These are phyloP conservation scores for Campaea margaritaria DNA, from an alignment of 2,888 invertebrate species.

Conservation along the genomic window DNA sequence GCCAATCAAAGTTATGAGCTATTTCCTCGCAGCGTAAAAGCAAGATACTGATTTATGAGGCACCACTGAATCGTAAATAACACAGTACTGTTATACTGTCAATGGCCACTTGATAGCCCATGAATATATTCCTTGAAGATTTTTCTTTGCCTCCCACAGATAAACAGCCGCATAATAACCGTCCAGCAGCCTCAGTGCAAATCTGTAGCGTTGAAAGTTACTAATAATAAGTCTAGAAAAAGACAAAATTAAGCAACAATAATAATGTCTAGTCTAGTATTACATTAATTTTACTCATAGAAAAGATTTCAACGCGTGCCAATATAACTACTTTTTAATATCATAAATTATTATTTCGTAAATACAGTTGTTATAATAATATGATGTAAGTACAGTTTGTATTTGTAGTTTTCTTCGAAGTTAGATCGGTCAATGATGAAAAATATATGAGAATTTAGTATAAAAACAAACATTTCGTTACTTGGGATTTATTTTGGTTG, in stretches of 20 bases:
- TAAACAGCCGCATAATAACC: slow-evolving; percentile 13
- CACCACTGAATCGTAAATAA: slow-evolving; percentile 56
- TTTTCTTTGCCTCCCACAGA: slow-evolving; percentile 1
- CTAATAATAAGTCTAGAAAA: neutral
- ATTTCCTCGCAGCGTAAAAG: slow-evolving; percentile 61
- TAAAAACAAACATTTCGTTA: no score
- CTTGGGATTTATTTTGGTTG: no score
- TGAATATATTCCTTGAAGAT: slow-evolving; percentile 40
- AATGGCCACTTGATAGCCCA: slow-evolving; percentile 42
- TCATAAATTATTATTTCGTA: neutral
- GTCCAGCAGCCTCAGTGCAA: slow-evolving; percentile 1
- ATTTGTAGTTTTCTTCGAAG: no score
- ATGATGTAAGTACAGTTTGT: no score
- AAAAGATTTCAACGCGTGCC: slow-evolving; percentile 23
- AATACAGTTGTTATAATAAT: neutral
- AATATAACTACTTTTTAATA: slow-evolving; percentile 2
- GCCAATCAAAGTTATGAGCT: slow-evolving; percentile 69
- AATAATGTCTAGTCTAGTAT: neutral
- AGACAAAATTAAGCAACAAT: neutral
- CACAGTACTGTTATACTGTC: slow-evolving; percentile 45
- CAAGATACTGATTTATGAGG: slow-evolving; percentile 63
- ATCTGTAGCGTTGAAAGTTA: neutral
- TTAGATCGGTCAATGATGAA: no score
- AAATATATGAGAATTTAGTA: neutral
- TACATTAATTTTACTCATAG: neutral